Base-by-base conservation (phyloP, 2,797 vertebrate genomes). In the Hydrocynus forskahlii region DNA sequence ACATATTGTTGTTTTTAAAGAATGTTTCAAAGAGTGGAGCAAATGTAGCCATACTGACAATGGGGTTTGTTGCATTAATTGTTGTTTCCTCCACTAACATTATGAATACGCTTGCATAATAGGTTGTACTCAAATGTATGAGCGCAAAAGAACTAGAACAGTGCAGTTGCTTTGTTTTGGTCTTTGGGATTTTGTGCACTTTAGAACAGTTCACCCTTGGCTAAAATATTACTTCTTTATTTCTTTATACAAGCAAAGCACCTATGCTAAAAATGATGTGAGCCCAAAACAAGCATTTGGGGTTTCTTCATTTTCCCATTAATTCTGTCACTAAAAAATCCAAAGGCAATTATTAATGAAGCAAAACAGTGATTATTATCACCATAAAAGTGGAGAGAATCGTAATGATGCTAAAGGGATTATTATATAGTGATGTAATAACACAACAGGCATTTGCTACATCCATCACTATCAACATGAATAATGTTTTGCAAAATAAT, bases 21-120 rank as follows among this genome's bases (percentile, higher is more conserved):
- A 68, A 64, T 7, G 35, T 78, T 74, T 74, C 4, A 62, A 67
- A 73, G 50, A 64, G 71, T 1, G 21, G 2, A 60, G 45, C 21
- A 19, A 43, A 70, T 68, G 9, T 48, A 60, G 23, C 5, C 25
- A 79, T 78, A 29, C 8, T 10, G 71, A 67, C 62, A 57, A 45
- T 17, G 9, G 57, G 6, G 69, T 50, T 55, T 83, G 57, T 50
- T 80, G n/a, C 40, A 66, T 29, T 82, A 75, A 80, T 78, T 80
- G 10, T 38, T 80, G 17, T 7, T 54, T 66, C 40, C 17, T 9
- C 23, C 7, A 29, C 57, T 68, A 12, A 38, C n/a, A 38, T 52
- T 78, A 54, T 13, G 12, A 76, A 74, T 60, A 0, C 9, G 50
- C 14, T 52, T 8, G 59, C 54, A 76, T 64, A 70, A 29, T 69